Base-by-base conservation (phyloP, 1,140 invertebrate genomes). In the Bombus ignitus region DNA sequence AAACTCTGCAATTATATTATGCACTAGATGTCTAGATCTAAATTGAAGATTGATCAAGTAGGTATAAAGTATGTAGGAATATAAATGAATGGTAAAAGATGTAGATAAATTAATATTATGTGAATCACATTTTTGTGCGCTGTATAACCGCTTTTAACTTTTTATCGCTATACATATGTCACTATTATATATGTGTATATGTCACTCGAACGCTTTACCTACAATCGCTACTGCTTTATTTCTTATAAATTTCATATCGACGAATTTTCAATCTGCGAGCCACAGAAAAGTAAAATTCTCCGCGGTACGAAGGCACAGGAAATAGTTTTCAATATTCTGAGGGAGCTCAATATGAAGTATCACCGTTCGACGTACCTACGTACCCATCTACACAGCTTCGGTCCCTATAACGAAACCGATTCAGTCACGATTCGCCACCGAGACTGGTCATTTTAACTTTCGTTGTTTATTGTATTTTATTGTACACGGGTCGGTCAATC, bases 321-420 rank as follows among this genome's bases (percentile, higher is more conserved):
- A 77, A 84, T 32, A 83, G 87, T 86, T 90, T 89, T 88, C 66
- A 77, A 87, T 89, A 90, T 89, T 92, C 89, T 87, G 81, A 71
- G 78, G 72, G 77, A 81, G 65, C 76, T 81, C 86, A 80, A 87
- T 91, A 89, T 89, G 89, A 91, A 22, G 91, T 92, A 92, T 92
- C 91, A 92, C 86, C 89, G 86, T 37, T 81, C 83, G 35, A 80
- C 81, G 90, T 87, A 86, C 15, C 32, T 89, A 87, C 12, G 39
- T 65, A 47, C n/a, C 89, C 80, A 77, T 88, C 88, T 86, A 77
- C 86, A 88, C 89, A 37, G 28, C 86, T 22, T 71, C 68, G 90
- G 90, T 90, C 83, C 87, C 81, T 72, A 75, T 71, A 84, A 86
- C 85, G 75, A 80, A 91, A 92, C 92, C 89, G 91, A 92, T 92